Evolutionary conservation across 2,113 vertebrate species (phyloP).

Genomic region (Pangasianodon gigas): DNA sequence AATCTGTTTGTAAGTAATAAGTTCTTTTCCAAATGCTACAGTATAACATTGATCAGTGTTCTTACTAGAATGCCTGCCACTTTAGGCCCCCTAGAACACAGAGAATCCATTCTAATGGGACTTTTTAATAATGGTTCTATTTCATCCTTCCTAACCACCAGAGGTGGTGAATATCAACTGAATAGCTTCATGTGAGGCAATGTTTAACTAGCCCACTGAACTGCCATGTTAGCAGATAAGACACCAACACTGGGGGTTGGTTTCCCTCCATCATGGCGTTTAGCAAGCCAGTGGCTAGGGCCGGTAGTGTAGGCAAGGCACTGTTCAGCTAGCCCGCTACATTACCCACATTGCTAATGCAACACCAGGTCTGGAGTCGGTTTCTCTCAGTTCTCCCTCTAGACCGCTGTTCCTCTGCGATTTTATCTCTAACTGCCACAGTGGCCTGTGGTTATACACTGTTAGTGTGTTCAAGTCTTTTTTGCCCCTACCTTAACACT

Average conservation of each 20-base stretch:
- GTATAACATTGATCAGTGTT: neutral
- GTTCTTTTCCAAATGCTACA: neutral
- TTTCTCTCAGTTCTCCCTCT: too few relatives aligned
- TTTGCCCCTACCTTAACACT: neutral
- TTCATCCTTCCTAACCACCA: neutral
- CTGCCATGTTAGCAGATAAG: neutral
- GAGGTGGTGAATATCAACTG: too few relatives aligned
- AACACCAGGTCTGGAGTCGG: neutral
- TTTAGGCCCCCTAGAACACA: neutral
- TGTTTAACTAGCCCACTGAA: neutral
- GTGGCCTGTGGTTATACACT: too few relatives aligned
- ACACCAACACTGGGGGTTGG: too few relatives aligned
- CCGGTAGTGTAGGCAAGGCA: too few relatives aligned
- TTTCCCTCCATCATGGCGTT: neutral
- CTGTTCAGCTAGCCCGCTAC: neutral
- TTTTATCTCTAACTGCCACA: neutral
- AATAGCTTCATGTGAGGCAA: neutral
- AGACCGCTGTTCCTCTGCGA: neutral
- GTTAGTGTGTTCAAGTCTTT: neutral
- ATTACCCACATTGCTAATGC: neutral
- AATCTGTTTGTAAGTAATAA: neutral
- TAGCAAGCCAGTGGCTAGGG: neutral
- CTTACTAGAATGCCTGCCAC: neutral
- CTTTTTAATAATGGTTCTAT: neutral
- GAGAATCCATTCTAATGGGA: neutral